Base-by-base conservation (phyloP, 92 coral and sea anemone species). In the Phenganax marumi region DNA sequence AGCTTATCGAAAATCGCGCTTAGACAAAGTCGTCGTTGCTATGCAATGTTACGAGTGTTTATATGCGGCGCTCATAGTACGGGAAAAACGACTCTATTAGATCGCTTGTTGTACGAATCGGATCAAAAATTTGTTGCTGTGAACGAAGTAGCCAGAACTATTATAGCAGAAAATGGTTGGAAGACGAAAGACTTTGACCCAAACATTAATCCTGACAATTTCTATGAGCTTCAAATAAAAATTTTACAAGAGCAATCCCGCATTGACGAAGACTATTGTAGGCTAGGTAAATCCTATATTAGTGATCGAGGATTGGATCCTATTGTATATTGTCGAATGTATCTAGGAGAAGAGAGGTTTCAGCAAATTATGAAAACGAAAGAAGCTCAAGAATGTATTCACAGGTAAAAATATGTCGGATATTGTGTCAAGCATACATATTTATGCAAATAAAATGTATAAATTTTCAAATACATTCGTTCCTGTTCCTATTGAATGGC, bases 41-140 rank as follows among this genome's bases (percentile, higher is more conserved):
- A 8, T 66, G 68, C 72, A 25, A 66, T 66, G 72, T 66, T 85
- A 13, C 89, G 95, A 17, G 91, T 92, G 52, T 95, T 90, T 61
- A 75, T 95, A 24, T 95, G 98, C 53, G 98, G 98, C 8, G 97
- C 98, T 21, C 98, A 95, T 79, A 95, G 97, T 72, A 88, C 89
- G 9, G 98, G 98, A 4, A 95, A 95, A 77, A 89, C 98, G 57
- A 95, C 97, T 6, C 76, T 95, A 16, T 89, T 93, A 23, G 50
- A 84, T 17, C 81, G 83, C 64, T 71, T 95, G 50, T 90, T 89
- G 0, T 77, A 70, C 64, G 82, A 78, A 70, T 52, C 68, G 13
- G 39, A 7, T 16, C 82, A 84, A 9, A 69, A 87, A 21, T 48
- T 92, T 16, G 87, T 84, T 47, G 73, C 76, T 0, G 89, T 91